Conservation (phyloP, 2,888 invertebrate genomes). For the Teinopalpus imperialis region DNA sequence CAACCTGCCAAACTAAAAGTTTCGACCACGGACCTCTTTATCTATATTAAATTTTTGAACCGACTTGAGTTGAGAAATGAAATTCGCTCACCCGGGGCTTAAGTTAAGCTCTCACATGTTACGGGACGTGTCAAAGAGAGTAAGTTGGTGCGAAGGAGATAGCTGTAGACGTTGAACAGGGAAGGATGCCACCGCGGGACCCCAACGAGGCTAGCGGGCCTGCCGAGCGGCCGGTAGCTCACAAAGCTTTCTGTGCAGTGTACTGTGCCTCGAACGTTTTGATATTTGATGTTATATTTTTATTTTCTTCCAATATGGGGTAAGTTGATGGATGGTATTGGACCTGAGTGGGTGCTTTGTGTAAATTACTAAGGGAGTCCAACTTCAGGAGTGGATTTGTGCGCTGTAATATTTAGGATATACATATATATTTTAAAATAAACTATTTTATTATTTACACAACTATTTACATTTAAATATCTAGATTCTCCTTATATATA, state of each 20-base stretch:
- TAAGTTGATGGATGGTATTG: too few species aligned
- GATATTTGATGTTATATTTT: slow-evolving; percentile 44
- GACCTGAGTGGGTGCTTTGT: too few species aligned
- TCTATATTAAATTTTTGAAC: slow-evolving; percentile 54
- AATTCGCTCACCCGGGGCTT: slow-evolving; percentile 41
- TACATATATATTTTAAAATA: too few species aligned
- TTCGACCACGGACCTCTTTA: too few species aligned
- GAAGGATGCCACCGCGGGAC: slow-evolving; percentile 34
- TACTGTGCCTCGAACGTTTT: slow-evolving; percentile 42
- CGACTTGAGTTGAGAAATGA: slow-evolving; percentile 36
- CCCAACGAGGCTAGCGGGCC: slow-evolving; percentile 41
- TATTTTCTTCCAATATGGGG: too few species aligned
- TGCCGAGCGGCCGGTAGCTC: slow-evolving; percentile 51
- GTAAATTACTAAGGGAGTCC: too few species aligned
- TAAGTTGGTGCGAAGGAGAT: slow-evolving; percentile 35
- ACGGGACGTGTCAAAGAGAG: slow-evolving; percentile 43
- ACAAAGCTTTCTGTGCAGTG: slow-evolving; percentile 43
- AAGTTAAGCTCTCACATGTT: slow-evolving; percentile 39
- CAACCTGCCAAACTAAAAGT: too few species aligned
- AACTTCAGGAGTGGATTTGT: too few species aligned
- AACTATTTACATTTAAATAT: too few species aligned
- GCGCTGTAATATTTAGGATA: too few species aligned
- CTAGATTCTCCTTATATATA: too few species aligned
- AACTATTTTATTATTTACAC: too few species aligned
- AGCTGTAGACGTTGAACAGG: slow-evolving; percentile 35